These are phyloP conservation scores for Gymnothorax reevesii DNA, from an alignment of 2,797 vertebrate genomes.

Conservation along the genomic window DNA sequence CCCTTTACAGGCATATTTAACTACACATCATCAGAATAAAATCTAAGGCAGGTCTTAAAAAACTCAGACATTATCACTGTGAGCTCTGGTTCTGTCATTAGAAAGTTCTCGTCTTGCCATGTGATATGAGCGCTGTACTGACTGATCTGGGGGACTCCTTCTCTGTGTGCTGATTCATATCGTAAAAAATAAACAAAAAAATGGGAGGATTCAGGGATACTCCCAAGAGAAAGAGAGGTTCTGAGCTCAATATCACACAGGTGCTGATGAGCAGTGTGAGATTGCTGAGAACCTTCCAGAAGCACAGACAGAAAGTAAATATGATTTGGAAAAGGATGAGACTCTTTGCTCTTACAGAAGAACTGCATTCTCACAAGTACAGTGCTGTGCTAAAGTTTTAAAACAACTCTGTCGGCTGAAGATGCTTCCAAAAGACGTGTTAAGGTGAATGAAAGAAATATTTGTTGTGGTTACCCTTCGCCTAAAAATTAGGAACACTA, in stretches of 20 bases:
- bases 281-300: background rate
- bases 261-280: background rate
- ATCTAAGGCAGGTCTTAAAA: background rate
- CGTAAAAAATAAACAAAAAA: constrained; percentile 11
- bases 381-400: too few species aligned
- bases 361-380: background rate
- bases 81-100: background rate
- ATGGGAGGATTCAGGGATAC: background rate
- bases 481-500: too few species aligned
- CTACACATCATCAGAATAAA: background rate
- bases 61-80: background rate
- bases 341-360: background rate
- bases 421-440: too few species aligned
- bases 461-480: too few species aligned
- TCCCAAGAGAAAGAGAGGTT: too few species aligned
- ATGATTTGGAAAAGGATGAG: background rate
- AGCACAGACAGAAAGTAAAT: background rate
- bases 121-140: background rate
- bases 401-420: too few species aligned
- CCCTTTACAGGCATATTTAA: background rate
- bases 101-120: background rate
- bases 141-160: background rate
- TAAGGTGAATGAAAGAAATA: too few species aligned
- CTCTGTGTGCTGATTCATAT: background rate
- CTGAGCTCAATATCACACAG: too few species aligned